Conservation (phyloP, 2,888 invertebrate genomes). For the Drosophila kambysellisi region DNA sequence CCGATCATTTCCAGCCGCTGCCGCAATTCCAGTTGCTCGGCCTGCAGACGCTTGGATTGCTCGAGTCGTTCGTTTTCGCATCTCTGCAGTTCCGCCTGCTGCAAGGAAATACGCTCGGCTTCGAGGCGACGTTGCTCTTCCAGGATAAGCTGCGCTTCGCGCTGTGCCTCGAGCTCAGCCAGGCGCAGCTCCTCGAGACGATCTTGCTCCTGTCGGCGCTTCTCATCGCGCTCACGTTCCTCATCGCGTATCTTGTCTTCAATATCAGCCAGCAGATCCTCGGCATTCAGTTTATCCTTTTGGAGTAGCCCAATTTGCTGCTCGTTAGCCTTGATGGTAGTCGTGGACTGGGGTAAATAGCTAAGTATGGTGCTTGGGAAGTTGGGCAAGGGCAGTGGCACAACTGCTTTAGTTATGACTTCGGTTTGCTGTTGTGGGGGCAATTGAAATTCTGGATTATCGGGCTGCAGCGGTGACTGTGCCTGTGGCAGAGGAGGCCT, state of each 20-base stretch:
- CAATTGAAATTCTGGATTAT: background rate
- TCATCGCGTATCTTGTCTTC: slow-evolving; percentile 51
- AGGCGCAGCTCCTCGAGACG: slow-evolving; percentile 63
- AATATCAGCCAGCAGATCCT: slow-evolving; percentile 63
- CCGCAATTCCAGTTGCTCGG: slow-evolving; percentile 39
- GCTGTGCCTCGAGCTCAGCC: slow-evolving; percentile 63
- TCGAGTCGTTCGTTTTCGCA: slow-evolving; percentile 53
- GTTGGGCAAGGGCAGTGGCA: background rate
- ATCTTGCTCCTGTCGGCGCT: slow-evolving; percentile 61
- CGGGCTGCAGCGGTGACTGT: too few relatives aligned
- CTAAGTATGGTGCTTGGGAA: slow-evolving; percentile 30
- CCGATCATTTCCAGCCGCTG: background rate
- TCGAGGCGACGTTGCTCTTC: slow-evolving; percentile 62
- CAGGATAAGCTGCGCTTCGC: slow-evolving; percentile 61
- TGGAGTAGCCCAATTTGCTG: slow-evolving; percentile 40
- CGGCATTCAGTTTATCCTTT: slow-evolving; percentile 49
- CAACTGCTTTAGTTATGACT: background rate
- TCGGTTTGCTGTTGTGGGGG: background rate
- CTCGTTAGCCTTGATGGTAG: slow-evolving; percentile 29
- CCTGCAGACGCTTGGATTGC: slow-evolving; percentile 38
- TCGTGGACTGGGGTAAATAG: slow-evolving; percentile 4
- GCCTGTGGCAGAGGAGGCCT: background rate
- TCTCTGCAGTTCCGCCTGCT: slow-evolving; percentile 53
- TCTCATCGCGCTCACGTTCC: slow-evolving; percentile 50
- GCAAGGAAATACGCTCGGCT: slow-evolving; percentile 61